Evolutionary conservation across 2,888 invertebrate species (phyloP), one percentile per base, ranked within the genome.

Genomic region (Prostheceraeus crozeri): DNA sequence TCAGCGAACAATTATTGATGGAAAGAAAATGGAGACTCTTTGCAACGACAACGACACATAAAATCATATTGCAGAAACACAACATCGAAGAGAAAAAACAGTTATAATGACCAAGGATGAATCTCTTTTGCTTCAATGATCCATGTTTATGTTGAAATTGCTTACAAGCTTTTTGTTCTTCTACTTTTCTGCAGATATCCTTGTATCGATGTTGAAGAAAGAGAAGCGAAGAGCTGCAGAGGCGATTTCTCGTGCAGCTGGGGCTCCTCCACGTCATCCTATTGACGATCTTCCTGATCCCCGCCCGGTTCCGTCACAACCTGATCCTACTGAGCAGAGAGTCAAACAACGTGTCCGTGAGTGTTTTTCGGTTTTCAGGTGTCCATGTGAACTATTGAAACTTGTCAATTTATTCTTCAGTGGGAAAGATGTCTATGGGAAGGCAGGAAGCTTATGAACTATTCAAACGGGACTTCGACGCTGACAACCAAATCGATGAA

Each of bases 381-480:
- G n/a, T n/a, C n/a, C n/a, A n/a, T n/a, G n/a, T n/a, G n/a, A n/a
- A n/a, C n/a, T n/a, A n/a, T n/a, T n/a, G n/a, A n/a, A n/a, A 59
- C 23, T 51, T n/a, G n/a, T n/a, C n/a, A n/a, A n/a, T n/a, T n/a
- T n/a, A n/a, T n/a, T n/a, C 54, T 65, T 23, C 66, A 74, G 75
- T 75, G 68, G 73, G 73, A 14, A 69, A 73, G 21, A 68, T 76
- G 71, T 76, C 76, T 0, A 58, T 70, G 57, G 75, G 75, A 19
- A 66, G 75, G 59, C 72, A 75, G 60, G 74, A 76, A 65, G 76
- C 76, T 2, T 76, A 75, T 67, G 75, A 76, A 60, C 67, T 72
- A 31, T 75, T 73, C 65, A 65, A 72, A 46, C 63, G 72, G 45
- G 74, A 75, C 58, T 74, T 75, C 62, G 62, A 66, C 4, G 67